Base-by-base conservation (phyloP, 2,797 vertebrate species). In the Coranthus polyacanthus region DNA sequence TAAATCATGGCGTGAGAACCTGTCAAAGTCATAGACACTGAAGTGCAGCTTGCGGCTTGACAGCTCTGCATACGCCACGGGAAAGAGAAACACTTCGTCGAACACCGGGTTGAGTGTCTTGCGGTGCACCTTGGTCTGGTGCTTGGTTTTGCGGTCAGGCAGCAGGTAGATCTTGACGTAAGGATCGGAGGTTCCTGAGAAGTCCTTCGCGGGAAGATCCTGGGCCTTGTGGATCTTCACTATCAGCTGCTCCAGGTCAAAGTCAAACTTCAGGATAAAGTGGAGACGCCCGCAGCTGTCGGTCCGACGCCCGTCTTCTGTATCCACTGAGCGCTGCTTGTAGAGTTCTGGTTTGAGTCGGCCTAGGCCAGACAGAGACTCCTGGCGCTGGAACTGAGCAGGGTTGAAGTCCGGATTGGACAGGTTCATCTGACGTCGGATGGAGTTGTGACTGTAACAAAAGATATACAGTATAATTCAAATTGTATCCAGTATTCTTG, bases 121-220 rank as follows among this genome's bases (percentile, higher is more conserved):
- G 89, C 97, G 95, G 86, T 99, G 98, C 85, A 99, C 98, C 94
- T 99, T 99, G 93, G 98, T 99, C 94, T 99, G 98, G 89, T 99
- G 97, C 90, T 99, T 99, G 72, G 94, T 99, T 94, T 98, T 99
- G 70, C 98, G 95, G 72, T 99, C 98, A 0, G 98, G 98, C 86
- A 99, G 96, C 82, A 99, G 93, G 84, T 99, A 99, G 79, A 99
- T 98, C 91, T 99, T 99, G 70, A 99, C 97, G 0, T 99, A 99
- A 0, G 98, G 98, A 85, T 99, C 98, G 2, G 98, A 99, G 12
- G 97, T 98, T 52, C 98, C 98, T 53, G 97, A 97, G 91, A 99
- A 99, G 92, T 99, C 98, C 93, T 99, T 99, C 45, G 97, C 97
- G 0, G 98, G 97, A 78, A 99, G 92, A 78, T 97, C 95, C 88